Conservation (phyloP, 2,888 invertebrate species). For the Biston betularia region DNA sequence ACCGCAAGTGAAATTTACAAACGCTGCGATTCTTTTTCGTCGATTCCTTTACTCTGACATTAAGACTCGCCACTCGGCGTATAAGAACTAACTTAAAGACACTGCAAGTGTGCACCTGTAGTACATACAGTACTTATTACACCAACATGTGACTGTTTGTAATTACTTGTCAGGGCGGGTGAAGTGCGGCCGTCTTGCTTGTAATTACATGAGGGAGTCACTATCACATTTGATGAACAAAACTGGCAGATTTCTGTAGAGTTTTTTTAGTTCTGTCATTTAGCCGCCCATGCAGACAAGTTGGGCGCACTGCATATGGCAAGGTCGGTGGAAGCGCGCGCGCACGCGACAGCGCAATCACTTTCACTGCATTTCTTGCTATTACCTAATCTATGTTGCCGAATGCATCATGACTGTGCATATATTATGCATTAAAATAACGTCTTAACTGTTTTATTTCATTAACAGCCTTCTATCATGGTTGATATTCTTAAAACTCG, state of each 20-base stretch:
- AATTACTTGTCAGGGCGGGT: slow-evolving; percentile 40
- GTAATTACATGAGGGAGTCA: background rate
- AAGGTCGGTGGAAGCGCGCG: slow-evolving; percentile 75
- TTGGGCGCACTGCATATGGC: slow-evolving; percentile 65
- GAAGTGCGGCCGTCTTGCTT: slow-evolving; percentile 30
- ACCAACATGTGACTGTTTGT: slow-evolving; percentile 15
- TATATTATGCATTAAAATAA: slow-evolving; percentile 37
- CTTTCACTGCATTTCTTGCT: slow-evolving; percentile 72
- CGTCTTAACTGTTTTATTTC: no score
- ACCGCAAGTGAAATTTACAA: slow-evolving; percentile 47
- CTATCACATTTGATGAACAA: background rate
- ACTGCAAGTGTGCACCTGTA: background rate
- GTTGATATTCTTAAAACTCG: no score
- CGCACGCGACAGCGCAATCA: slow-evolving; percentile 83
- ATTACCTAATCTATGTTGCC: slow-evolving; percentile 56
- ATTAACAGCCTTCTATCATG: no score
- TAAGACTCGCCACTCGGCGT: no score
- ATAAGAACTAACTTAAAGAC: background rate
- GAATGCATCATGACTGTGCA: slow-evolving; percentile 60
- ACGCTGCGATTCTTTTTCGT: no score
- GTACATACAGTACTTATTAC: background rate
- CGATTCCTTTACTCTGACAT: no score
- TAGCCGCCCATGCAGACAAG: background rate
- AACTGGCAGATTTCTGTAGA: background rate
- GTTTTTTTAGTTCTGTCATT: background rate